Evolutionary conservation across 2,113 vertebrate species (phyloP), one percentile per base, ranked within the genome.

Genomic region (Piaya cayana): DNA sequence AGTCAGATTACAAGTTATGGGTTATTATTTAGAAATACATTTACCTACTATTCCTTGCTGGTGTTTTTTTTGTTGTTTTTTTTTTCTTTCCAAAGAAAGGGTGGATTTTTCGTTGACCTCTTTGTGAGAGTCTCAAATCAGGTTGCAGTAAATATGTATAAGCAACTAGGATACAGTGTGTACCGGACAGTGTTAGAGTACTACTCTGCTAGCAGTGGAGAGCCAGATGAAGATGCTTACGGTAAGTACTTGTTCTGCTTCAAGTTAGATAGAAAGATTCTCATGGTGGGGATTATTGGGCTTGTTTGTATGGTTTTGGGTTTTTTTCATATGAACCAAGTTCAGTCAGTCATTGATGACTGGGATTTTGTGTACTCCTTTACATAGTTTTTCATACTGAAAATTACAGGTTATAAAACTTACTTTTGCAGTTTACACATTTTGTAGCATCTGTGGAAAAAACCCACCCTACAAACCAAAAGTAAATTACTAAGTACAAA

Each of bases 121-220:
- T 99, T 99, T 39, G 99, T 99, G 69, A 98, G 99, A 74, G 99
- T 99, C 5, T 99, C 99, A 62, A 99, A 99, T 96, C 99, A 99
- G 83, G 99, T 99, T 82, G 99, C 99, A 1, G 99, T 99, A 43
- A 99, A 99, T 96, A 99, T 99, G 99, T 99, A 99, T 91, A 99
- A 99, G 68, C 99, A 99, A 71, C 93, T 99, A 30, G 99, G 99
- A 88, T 99, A 99, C 98, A 99, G 99, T 2, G 99, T 99, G 5
- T 99, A 99, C 97, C 97, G 98, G 82, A 99, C 99, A 0, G 99
- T 99, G 14, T 98, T 99, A 26, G 99, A 99, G 93, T 99, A 99
- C 96, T 99, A 99, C 91, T 99, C 99, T 0, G 99, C 99, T 22
- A 99, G 99, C 97, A 99, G 99, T 1, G 99, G 99, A 9, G 99